Conservation (phyloP, 2,797 vertebrate species). For the Orestias chungarensis region DNA sequence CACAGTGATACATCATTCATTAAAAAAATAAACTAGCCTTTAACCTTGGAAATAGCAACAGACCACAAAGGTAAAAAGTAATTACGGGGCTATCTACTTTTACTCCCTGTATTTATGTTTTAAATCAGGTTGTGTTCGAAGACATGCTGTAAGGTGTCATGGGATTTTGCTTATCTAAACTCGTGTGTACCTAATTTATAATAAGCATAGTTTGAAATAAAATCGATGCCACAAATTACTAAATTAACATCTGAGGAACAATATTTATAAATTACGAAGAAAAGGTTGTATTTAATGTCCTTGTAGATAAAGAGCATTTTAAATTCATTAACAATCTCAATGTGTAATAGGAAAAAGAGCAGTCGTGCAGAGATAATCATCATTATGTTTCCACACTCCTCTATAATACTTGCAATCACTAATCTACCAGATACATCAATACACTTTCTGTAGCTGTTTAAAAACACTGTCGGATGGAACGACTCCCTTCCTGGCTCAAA, state of each 20-base stretch:
- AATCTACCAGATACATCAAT: conserved; percentile 33
- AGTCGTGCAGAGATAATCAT: conserved; percentile 1
- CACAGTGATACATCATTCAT: conserved; percentile 29
- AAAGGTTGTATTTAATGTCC: not conserved
- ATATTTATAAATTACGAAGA: not conserved
- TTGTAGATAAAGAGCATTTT: not conserved
- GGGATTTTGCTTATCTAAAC: not conserved
- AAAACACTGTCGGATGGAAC: conserved; percentile 62
- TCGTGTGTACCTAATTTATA: not conserved
- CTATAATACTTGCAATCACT: conserved; percentile 30
- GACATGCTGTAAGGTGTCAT: not conserved
- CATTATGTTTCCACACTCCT: conserved; percentile 21
- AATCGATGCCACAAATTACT: not conserved
- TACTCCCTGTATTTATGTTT: not conserved
- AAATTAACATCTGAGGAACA: not conserved
- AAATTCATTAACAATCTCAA: not conserved
- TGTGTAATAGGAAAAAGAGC: not conserved
- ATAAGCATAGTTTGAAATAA: not conserved
- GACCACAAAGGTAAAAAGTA: conserved; percentile 2
- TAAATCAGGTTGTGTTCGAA: not conserved
- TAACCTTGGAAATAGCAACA: conserved; percentile 4
- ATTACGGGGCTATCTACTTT: not conserved
- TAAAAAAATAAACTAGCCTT: conserved; percentile 30
- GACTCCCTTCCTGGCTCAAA: conserved; percentile 65
- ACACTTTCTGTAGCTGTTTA: conserved; percentile 46